A percentile compares a stretch with the other conserved stretches of the same genome.
Evolutionary conservation across 2,113 vertebrate genomes (phyloP).

Genomic region (Apodemus sylvaticus): DNA sequence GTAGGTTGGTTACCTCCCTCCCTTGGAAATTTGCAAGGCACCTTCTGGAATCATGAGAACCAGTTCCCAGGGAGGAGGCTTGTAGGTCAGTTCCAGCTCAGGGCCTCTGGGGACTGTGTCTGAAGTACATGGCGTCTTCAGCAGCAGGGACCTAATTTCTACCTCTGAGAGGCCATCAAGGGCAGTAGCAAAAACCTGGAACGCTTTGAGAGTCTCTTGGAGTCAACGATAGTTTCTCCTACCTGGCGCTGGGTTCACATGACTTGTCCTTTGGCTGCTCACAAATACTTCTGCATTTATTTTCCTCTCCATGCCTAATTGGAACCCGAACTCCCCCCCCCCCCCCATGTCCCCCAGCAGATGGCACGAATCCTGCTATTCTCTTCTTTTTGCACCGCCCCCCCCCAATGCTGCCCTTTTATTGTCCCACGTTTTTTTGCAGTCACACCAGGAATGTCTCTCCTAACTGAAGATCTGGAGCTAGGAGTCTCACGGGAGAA

Average conservation of each 20-base stretch:
- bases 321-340: not conserved
- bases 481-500: not conserved
- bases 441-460: not conserved
- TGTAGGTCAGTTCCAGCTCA: not conserved
- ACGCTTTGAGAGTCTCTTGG: not conserved
- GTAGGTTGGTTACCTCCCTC: not conserved
- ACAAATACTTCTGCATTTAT: not conserved
- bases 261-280: not conserved
- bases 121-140: not conserved
- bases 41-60: not conserved
- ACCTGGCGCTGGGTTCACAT: not conserved
- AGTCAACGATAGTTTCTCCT: not conserved
- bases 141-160: not conserved
- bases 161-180: not conserved
- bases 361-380: not conserved
- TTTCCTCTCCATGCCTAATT: not conserved
- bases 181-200: not conserved
- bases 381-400: not conserved
- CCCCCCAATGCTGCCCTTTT: not conserved
- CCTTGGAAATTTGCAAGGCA: not conserved
- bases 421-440: not conserved
- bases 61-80: not conserved
- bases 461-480: not conserved
- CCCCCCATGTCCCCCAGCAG: not conserved
- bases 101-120: not conserved